Evolutionary conservation across 2,888 invertebrate genomes (phyloP).

Genomic region (Orthosia incerta): DNA sequence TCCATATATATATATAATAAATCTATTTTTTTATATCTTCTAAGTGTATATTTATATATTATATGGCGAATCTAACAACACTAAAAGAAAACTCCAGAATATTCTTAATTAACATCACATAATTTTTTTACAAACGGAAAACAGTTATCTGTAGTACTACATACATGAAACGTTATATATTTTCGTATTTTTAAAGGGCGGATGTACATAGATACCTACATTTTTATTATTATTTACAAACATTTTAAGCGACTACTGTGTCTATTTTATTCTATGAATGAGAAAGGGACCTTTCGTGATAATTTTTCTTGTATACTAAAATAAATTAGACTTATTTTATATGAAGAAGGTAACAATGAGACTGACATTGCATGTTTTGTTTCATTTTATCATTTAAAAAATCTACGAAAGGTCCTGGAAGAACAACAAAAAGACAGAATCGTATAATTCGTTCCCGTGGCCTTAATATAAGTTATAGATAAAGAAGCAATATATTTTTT

Average conservation of each 20-base stretch:
- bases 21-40: conserved; percentile 67
- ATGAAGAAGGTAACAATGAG: conserved; percentile 22
- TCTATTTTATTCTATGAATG: conserved; percentile 69
- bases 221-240: conserved; percentile 85
- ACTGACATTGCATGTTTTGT: conserved; percentile 23
- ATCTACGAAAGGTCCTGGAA: conserved; percentile 59
- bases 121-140: conserved; percentile 64
- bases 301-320: conserved; percentile 24
- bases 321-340: conserved; percentile 7
- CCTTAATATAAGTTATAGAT: conserved; percentile 70
- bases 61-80: conserved; percentile 71
- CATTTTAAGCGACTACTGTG: conserved; percentile 82
- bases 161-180: conserved; percentile 73
- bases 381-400: conserved; percentile 42
- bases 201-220: conserved; percentile 86
- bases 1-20: conserved; percentile 70
- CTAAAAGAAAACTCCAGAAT: conserved; percentile 59
- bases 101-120: conserved; percentile 63
- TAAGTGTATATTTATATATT: conserved; percentile 70
- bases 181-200: conserved; percentile 76
- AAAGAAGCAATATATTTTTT: conserved; percentile 62
- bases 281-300: conserved; percentile 57
- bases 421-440: conserved; percentile 54
- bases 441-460: conserved; percentile 72
- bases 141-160: conserved; percentile 62